Evolutionary conservation across 1,140 invertebrate species (phyloP), one percentile per base, ranked within the genome.

Genomic region (Acromyrmex echinatior): DNA sequence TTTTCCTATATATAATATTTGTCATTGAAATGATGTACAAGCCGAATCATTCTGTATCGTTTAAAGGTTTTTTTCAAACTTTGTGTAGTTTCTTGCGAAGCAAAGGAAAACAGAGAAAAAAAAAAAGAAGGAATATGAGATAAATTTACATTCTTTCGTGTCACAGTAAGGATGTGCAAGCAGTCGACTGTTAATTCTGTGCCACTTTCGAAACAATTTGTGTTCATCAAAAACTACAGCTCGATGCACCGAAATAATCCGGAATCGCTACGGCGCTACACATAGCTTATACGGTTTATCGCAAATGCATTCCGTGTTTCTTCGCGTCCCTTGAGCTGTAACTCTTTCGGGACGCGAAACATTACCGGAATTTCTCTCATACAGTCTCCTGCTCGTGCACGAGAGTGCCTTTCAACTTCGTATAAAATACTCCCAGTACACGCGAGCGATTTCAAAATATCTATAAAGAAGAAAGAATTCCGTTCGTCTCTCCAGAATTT

Each of bases 241-340:
- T 49, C 66, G 87, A 81, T 79, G 87, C 77, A n/a, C 51, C 71
- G 73, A 87, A 89, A 90, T 90, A 87, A 90, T 90, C 65, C 49
- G 78, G 56, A 68, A 79, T 87, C 71, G 89, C 65, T 81, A 81
- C 89, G 87, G 78, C 70, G 85, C 45, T 16, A 66, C 70, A 66
- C 63, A 63, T 82, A 87, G 21, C 68, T 87, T 90, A 91, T 85
- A 91, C 60, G 86, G 68, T 88, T 79, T 80, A 86, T 88, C 90
- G 82, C 86, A 76, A 91, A 91, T 91, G 89, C 89, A 90, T 88
- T 78, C 89, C 90, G 86, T 88, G 90, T 90, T 88, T 90, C 88
- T 90, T 81, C 80, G 80, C 63, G 79, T 90, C 89, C 86, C 81
- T 77, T 65, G 87, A 82, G 89, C 90, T 74, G 86, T 91, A 90